Base-by-base conservation (phyloP, 2,888 invertebrate species). In the Drosophila falleni region DNA sequence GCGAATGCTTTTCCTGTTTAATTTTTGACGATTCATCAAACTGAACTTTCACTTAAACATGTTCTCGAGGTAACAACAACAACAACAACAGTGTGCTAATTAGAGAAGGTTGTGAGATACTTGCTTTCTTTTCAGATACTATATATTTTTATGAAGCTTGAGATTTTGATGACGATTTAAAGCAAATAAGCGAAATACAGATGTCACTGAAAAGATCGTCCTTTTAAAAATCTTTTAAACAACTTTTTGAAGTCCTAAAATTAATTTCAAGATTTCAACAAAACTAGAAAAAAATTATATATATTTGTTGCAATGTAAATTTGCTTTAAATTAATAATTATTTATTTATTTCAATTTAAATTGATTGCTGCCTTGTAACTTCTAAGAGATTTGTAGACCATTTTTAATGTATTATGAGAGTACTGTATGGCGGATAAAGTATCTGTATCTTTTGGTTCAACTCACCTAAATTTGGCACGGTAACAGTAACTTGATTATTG, bases 401-500 rank as follows among this genome's bases (percentile, higher is more conserved):
- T 37, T 6, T 5, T 23, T 23, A 6, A n/a, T n/a, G 13, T 19
- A 19, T 19, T 19, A 19, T 19, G 19, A 19, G 19, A 19, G 19
- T 19, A 19, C 19, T 4, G 10, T 3, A 11, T 16, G 41, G 41
- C 3, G 9, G 4, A 16, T 42, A 15, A 10, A 42, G 23, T 23
- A 44, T 5, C 6, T 26, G 23, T 29, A 31, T 11, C 11, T 49
- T 29, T 49, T 29, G 2, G 5, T n/a, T 29, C 9, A 55, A 87
- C 91, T 93, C 90, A 96, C 96, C 96, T 92, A 97, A 95, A 95
- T 98, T 97, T 78, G 98, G 98, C 86, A 98, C 97, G 80, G 97
- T 97, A 75, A 97, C 96, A 80, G 97, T 97, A 88, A 99, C 97
- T 93, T 97, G 97, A 93, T 98, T 96, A 91, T 96, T 97, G 81